These are phyloP conservation scores for Porites rus DNA, from an alignment of 92 coral and sea anemone genomes.

Conservation along the genomic window DNA sequence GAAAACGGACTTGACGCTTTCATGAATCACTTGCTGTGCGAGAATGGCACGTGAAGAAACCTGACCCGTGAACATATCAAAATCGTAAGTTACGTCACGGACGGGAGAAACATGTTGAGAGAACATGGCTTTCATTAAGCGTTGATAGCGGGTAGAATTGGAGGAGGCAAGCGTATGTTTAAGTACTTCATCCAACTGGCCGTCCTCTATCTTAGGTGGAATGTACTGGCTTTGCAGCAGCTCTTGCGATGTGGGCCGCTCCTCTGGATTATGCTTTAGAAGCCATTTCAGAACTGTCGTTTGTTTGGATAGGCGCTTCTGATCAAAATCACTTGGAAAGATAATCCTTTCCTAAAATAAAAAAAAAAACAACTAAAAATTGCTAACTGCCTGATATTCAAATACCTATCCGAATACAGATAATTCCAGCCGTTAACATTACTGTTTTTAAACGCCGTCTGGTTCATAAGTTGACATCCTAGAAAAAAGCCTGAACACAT, in stretches of 20 bases:
- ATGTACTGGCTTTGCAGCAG: conserved; percentile 96
- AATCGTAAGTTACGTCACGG: conserved; percentile 90
- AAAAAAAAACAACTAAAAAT: not conserved
- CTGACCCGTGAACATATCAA: conserved; percentile 71
- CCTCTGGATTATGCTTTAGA: conserved; percentile 87
- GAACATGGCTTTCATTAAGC: conserved; percentile 86
- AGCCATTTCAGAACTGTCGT: conserved; percentile 87
- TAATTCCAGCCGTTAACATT: too few species aligned
- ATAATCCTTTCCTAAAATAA: conserved; percentile 78
- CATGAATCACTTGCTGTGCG: conserved; percentile 86
- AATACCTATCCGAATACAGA: not conserved
- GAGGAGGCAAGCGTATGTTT: conserved; percentile 93
- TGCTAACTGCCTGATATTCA: not conserved
- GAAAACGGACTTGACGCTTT: conserved; percentile 76
- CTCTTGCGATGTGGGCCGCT: conserved; percentile 95
- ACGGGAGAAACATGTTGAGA: conserved; percentile 81
- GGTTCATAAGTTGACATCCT: too few species aligned
- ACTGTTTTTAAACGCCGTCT: too few species aligned
- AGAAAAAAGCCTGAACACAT: too few species aligned
- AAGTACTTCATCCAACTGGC: conserved; percentile 92
- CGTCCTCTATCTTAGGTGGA: conserved; percentile 97
- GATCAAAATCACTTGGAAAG: conserved; percentile 88
- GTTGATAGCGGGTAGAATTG: conserved; percentile 93
- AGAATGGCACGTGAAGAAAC: conserved; percentile 68
- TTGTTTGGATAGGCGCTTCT: conserved; percentile 77